Conservation (phyloP, 2,888 invertebrate species). For the Sminthurinus aureus region DNA sequence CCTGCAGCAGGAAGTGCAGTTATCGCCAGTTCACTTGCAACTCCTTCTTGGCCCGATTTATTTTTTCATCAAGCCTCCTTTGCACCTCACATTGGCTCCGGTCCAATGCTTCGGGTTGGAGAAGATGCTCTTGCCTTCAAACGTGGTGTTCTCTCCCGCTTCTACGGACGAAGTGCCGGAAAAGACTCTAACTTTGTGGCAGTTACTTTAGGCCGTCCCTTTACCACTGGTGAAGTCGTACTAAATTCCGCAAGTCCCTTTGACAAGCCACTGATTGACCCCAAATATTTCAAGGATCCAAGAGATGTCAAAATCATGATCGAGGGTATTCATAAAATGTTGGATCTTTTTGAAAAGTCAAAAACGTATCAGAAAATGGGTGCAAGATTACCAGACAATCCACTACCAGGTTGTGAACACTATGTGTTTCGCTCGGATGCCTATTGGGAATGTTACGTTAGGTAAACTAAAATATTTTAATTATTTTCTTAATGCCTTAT, state of each 20-base stretch:
- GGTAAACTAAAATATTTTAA: background rate
- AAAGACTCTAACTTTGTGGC: constrained; percentile 20
- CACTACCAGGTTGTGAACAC: constrained; percentile 80
- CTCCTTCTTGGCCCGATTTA: constrained; percentile 26
- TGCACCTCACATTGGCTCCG: constrained; percentile 3
- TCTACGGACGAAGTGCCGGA: background rate
- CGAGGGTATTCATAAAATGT: constrained; percentile 25
- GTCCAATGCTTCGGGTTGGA: background rate
- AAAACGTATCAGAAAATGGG: constrained; percentile 80
- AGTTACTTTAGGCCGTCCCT: constrained; percentile 5
- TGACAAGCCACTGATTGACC: constrained; percentile 18
- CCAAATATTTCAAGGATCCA: constrained; percentile 15
- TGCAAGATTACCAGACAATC: constrained; percentile 75
- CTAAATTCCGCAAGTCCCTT: constrained; percentile 2
- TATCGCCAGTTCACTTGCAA: constrained; percentile 2
- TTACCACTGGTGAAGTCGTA: constrained; percentile 10
- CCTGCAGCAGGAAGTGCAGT: background rate
- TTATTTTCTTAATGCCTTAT: too few relatives aligned
- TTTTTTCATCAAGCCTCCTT: constrained; percentile 15
- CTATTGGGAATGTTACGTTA: constrained; percentile 56
- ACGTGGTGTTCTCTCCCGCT: constrained; percentile 9
- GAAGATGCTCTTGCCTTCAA: constrained; percentile 10
- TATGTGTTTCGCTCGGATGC: constrained; percentile 67
- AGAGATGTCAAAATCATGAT: constrained; percentile 12
- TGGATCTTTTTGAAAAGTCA: constrained; percentile 17